Evolutionary conservation across 2,888 invertebrate genomes (phyloP).

Genomic region (Matsumyia berberina): DNA sequence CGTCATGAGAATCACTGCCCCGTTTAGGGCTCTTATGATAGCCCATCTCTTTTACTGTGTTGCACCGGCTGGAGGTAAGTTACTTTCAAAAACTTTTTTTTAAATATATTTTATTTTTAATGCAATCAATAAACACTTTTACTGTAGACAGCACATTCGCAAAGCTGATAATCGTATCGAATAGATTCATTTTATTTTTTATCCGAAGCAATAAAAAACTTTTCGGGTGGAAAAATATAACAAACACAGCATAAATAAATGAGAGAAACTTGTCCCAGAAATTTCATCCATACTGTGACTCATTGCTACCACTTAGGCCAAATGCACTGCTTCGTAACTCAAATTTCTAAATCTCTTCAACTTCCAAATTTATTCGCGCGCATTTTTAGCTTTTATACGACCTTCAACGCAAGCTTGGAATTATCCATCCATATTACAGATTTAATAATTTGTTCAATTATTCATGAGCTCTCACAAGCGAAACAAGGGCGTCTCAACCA

Average conservation of each 20-base stretch:
- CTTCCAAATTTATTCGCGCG: neutral
- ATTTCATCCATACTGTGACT: neutral
- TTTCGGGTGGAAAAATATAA: no score
- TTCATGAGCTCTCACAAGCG: conserved; percentile 38
- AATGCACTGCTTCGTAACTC: neutral
- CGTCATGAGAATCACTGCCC: conserved; percentile 84
- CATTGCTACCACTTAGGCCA: neutral
- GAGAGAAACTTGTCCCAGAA: neutral
- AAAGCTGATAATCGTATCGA: no score
- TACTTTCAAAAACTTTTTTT: conserved; percentile 10
- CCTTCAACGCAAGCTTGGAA: neutral
- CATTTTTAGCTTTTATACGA: neutral
- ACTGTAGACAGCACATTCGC: no score
- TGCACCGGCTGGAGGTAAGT: conserved; percentile 84
- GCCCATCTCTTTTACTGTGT: conserved; percentile 84
- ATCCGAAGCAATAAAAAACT: no score
- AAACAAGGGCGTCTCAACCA: conserved; percentile 5
- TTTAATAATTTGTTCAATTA: conserved; percentile 29
- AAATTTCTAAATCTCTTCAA: neutral
- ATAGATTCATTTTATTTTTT: no score
- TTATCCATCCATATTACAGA: conserved; percentile 13
- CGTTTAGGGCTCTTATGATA: conserved; percentile 83
- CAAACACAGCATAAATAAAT: neutral
- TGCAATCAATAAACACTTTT: no score
- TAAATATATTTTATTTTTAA: neutral